These are phyloP conservation scores for Proales similis DNA, from an alignment of 1,140 invertebrate species.

Conservation along the genomic window DNA sequence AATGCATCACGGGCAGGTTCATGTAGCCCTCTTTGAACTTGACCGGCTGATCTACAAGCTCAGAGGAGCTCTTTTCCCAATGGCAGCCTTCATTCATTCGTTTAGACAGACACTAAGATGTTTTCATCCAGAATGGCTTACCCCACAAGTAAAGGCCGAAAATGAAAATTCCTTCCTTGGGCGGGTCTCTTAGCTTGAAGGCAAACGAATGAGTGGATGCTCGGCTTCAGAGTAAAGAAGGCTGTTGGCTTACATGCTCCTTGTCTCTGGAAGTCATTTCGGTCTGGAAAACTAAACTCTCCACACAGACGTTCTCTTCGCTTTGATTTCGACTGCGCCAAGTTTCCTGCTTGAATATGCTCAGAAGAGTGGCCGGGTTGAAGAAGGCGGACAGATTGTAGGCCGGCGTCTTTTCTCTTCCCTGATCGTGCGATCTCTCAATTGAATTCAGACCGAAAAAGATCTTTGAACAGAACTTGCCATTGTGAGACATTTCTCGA, in stretches of 20 bases:
- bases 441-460: slow-evolving; percentile 11
- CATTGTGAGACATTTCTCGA: slow-evolving; percentile 49
- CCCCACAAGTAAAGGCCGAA: slow-evolving; percentile 53
- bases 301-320: slow-evolving; percentile 47
- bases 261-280: slow-evolving; percentile 52
- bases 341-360: slow-evolving; percentile 49
- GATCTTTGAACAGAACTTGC: slow-evolving; percentile 39
- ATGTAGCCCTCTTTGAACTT: slow-evolving; percentile 42
- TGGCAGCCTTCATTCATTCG: no score
- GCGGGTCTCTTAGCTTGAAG: slow-evolving; percentile 50
- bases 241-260: slow-evolving; percentile 49
- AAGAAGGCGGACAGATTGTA: slow-evolving; percentile 52
- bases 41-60: slow-evolving; percentile 48
- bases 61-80: slow-evolving; percentile 52
- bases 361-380: slow-evolving; percentile 46
- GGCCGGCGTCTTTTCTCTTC: slow-evolving; percentile 49
- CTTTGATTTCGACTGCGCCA: slow-evolving; percentile 41
- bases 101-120: no score
- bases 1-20: slow-evolving; percentile 49
- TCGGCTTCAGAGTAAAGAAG: not conserved
- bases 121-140: no score
- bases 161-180: slow-evolving; percentile 53
- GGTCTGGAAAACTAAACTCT: slow-evolving; percentile 49
- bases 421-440: slow-evolving; percentile 39
- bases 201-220: not conserved